Percentiles rank a stretch among this genome's conserved stretches.
These are phyloP conservation scores for Mythimna ferrago DNA, from an alignment of 2,888 invertebrate species.

Conservation along the genomic window DNA sequence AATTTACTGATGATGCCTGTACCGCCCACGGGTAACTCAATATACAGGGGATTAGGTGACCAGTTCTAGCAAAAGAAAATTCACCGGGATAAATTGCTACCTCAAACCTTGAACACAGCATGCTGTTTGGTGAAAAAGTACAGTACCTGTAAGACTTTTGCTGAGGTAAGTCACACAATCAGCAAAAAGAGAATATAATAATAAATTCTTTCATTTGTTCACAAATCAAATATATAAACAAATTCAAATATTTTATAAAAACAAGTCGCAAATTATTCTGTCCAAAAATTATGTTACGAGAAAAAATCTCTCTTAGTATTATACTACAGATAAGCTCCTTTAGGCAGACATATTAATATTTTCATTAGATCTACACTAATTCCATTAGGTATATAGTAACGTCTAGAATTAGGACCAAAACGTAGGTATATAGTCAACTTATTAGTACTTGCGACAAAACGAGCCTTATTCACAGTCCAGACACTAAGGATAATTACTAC, in stretches of 20 bases:
- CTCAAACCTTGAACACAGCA: not conserved
- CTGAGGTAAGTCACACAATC: not conserved
- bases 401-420: conserved; percentile 35
- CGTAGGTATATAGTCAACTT: conserved; percentile 13
- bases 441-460: conserved; percentile 25
- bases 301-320: conserved; percentile 19
- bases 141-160: not conserved
- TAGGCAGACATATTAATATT: conserved; percentile 41
- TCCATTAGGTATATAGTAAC: conserved; percentile 29
- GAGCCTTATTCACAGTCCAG: conserved; percentile 20
- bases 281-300: conserved; percentile 1
- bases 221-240: not conserved
- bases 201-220: not conserved
- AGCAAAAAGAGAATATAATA: not conserved
- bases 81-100: not conserved
- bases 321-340: conserved; percentile 7
- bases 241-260: conserved; percentile 5
- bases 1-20: too few species aligned
- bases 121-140: not conserved
- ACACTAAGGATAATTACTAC: conserved; percentile 26
- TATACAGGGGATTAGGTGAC: too few species aligned
- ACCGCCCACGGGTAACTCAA: too few species aligned
- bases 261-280: not conserved
- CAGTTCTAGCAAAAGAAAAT: not conserved
- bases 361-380: conserved; percentile 34